Base-by-base conservation (phyloP, 2,888 invertebrate species). In the Drosophila rellima region DNA sequence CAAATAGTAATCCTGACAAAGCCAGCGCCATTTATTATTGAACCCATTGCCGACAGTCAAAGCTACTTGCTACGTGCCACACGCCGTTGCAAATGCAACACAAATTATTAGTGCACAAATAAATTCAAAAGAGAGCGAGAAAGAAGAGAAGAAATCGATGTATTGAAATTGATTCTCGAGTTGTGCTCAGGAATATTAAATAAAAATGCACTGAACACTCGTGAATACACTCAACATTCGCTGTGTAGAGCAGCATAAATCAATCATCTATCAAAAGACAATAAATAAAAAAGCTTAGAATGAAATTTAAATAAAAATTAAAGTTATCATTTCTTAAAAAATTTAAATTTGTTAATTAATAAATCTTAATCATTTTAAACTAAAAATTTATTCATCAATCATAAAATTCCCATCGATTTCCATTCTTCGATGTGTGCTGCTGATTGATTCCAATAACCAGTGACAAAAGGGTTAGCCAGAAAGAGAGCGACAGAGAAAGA, bases 1-100 rank as follows among this genome's bases (percentile, higher is more conserved):
- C 84, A 84, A 91, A 89, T 85, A 82, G 88, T 90, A 90, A 91
- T 90, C 90, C 90, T 82, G 89, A 90, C 88, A 85, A 90, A 91
- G 91, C 74, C 80, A 90, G 81, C 77, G 68, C 89, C 42, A 91
- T 90, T 90, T 90, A 90, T 91, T 91, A 90, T 91, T 89, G 91
- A 90, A 74, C 66, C 66, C 52, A 39, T 35, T 52, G 29, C 18
- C 40, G 40, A 42, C 40, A 42, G 11, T 42, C 18, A 42, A 42
- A 42, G 40, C 40, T 39, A 42, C 62, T 61, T 52, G 72, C 65
- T 80, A 84, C 83, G 88, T 88, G 86, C 78, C 59, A 55, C 26
- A 7, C 52, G 65, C 39, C 63, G 61, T 42, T 39, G 64, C 64
- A 60, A 63, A 20, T 62, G 75, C 76, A 67, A 62, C 75, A 73